These are phyloP conservation scores for Anas bernieri DNA, from an alignment of 2,797 vertebrate species.

Conservation along the genomic window DNA sequence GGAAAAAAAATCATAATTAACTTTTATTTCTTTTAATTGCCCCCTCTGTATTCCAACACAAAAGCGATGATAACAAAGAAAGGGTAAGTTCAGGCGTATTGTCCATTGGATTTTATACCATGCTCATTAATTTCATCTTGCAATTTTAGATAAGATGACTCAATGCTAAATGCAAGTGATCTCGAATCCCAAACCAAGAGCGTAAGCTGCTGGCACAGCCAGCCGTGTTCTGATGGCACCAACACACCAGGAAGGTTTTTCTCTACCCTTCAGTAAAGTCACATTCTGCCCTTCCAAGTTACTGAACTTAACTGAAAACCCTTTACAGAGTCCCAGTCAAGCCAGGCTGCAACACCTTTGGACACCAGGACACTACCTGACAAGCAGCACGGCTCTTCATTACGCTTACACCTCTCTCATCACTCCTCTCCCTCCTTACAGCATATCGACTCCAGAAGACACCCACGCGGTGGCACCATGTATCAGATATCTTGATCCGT, in stretches of 20 bases:
- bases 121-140: background rate
- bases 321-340: background rate
- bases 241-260: background rate
- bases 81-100: background rate
- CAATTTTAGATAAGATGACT: background rate
- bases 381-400: background rate
- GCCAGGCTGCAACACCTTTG: background rate
- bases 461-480: rapidly evolving
- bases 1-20: conserved; percentile 15
- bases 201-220: background rate
- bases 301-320: background rate
- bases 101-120: background rate
- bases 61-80: background rate
- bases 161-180: background rate
- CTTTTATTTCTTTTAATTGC: background rate
- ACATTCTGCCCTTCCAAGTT: background rate
- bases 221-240: background rate
- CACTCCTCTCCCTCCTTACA: background rate
- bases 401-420: background rate
- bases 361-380: background rate
- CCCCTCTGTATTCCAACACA: background rate
- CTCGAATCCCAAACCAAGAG: background rate
- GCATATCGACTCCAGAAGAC: rapidly evolving
- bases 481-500: background rate
- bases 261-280: background rate